Base-by-base conservation (phyloP, 2,888 invertebrate species). In the Euclidia mi region DNA sequence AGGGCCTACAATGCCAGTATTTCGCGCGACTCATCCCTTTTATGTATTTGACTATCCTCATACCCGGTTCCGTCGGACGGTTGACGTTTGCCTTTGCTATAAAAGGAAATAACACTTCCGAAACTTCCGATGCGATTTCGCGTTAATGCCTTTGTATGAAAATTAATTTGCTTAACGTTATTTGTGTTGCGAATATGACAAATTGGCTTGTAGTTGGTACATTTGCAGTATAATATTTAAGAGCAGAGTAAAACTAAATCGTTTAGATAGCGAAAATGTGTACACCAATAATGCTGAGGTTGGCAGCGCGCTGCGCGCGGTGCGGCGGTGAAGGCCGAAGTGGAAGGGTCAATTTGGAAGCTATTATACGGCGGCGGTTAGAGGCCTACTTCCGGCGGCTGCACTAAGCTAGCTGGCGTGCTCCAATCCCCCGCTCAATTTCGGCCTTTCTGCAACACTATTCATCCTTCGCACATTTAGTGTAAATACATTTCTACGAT, bases 301-400 rank as follows among this genome's bases (percentile, higher is more conserved):
- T 59, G 79, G 77, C n/a, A n/a, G n/a, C n/a, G n/a, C n/a, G n/a
- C n/a, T n/a, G n/a, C n/a, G n/a, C n/a, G n/a, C n/a, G n/a, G n/a
- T n/a, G n/a, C 70, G 72, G 75, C 79, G 70, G 75, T 81, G 79
- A 76, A 87, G 78, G 79, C 84, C 79, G 82, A 79, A 88, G 84
- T 88, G 82, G 88, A 89, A 89, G 89, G 91, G 90, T 92, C 92
- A 92, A 93, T 93, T 93, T 93, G 84, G 87, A 89, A 89, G 90
- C 92, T 90, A 94, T 94, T 94, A 93, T 92, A 92, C 90, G 87
- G 85, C 85, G 85, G 92, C 88, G 89, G 91, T 87, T 91, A 90
- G 89, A 92, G 88, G 91, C 92, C 91, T 90, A 91, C 91, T 94
- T 94, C 94, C 93, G 92, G 90, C 89, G 86, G 86, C 85, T 92